phyloP scores from a whole-genome alignment of 2,113 vertebrate species.

The Indicator maculatus region DNA sequence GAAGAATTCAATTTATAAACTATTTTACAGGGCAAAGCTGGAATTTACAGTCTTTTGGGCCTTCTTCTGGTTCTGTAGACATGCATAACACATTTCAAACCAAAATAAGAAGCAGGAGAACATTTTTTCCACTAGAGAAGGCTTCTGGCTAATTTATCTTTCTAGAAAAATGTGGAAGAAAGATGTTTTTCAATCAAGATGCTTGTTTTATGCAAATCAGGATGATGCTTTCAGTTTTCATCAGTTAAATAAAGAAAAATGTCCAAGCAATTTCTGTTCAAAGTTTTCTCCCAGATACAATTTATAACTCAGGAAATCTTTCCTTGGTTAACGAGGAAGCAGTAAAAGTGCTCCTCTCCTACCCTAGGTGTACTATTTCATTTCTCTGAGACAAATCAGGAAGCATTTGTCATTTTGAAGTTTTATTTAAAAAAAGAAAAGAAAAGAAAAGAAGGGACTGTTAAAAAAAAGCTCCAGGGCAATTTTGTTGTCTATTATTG shows the following conservation, averaged over 20 bases:
- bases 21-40: not conserved
- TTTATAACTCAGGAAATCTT: slow-evolving; percentile 14
- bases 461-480: slow-evolving; percentile 36
- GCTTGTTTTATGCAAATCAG: slow-evolving; percentile 55
- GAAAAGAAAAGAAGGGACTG: not conserved
- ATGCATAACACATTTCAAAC: not conserved
- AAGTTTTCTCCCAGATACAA: slow-evolving; percentile 9
- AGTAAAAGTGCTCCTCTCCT: not conserved
- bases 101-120: not conserved
- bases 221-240: slow-evolving; percentile 12
- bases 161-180: not conserved
- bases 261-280: not conserved
- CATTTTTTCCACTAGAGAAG: not conserved
- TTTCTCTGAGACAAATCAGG: slow-evolving; percentile 44
- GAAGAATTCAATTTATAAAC: not conserved
- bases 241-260: slow-evolving; percentile 32
- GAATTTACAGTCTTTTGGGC: not conserved
- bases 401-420: slow-evolving; percentile 56
- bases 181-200: slow-evolving; percentile 12
- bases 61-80: not conserved
- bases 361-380: slow-evolving; percentile 24
- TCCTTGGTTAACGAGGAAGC: not conserved
- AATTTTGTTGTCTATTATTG: slow-evolving; percentile 38
- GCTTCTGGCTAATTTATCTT: not conserved
- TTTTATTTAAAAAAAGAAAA: not conserved